Conservation (phyloP, 2,888 invertebrate species). For the Epistrophe eligans region DNA sequence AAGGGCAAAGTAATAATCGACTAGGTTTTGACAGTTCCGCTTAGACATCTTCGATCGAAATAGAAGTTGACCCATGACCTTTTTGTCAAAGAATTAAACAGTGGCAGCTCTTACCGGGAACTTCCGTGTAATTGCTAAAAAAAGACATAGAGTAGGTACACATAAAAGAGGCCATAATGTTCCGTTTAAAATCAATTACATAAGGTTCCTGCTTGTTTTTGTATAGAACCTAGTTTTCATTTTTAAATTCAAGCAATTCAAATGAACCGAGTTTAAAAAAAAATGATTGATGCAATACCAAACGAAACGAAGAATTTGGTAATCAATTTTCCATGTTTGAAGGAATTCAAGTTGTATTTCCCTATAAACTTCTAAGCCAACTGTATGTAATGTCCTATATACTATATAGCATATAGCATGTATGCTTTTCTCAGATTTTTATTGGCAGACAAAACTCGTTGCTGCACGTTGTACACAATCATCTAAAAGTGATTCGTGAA, state of each 20-base stretch:
- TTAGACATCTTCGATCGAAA: too few relatives aligned
- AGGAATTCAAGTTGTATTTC: neutral
- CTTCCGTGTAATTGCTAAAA: too few relatives aligned
- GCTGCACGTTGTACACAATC: constrained; percentile 6
- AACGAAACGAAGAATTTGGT: neutral
- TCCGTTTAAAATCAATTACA: neutral
- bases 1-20: too few relatives aligned
- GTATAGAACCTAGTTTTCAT: neutral
- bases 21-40: too few relatives aligned
- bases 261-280: neutral
- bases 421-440: neutral
- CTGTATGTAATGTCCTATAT: neutral
- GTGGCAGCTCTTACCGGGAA: too few relatives aligned
- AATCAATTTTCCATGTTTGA: constrained; percentile 17
- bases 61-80: too few relatives aligned
- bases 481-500: constrained; percentile 15
- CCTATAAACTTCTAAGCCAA: too few relatives aligned
- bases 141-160: too few relatives aligned
- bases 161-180: neutral
- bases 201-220: neutral
- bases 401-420: neutral
- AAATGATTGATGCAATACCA: constrained; percentile 3
- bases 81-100: too few relatives aligned
- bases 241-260: neutral
- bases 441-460: neutral